Base-by-base conservation (phyloP, 2,888 invertebrate genomes). In the Leucophora obtusa region DNA sequence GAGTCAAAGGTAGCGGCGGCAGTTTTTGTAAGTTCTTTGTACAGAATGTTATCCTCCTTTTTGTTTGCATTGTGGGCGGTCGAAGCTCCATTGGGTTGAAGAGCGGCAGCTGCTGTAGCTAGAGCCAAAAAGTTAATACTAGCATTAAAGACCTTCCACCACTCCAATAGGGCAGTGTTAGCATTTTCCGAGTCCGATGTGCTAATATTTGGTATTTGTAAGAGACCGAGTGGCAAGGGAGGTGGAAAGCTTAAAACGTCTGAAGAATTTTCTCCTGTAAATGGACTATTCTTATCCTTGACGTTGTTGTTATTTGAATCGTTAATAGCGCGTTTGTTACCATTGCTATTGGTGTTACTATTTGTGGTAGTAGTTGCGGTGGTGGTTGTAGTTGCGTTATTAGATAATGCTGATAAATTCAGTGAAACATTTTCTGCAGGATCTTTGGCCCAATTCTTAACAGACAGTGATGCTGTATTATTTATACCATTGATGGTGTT, bases 111-210 rank as follows among this genome's bases (percentile, higher is more conserved):
- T n/a, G 87, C 86, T 18, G 87, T 87, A 17, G 87, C 85, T 43
- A 87, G 84, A 35, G 88, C 85, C 62, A 88, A 83, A 51, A 85
- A 87, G 58, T 85, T 87, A n/a, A 90, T 78, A 63, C 87, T 88
- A 17, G 88, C 93, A 15, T 93, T 93, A 84, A 93, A 93, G 85
- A 94, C 93, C 89, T 95, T 95, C 90, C 94, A 95, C 92, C 94
- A 95, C 85, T 94, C 93, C 84, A 95, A 92, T 93, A 94, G 93
- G 0, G 94, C 92, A 84, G 82, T 82, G 63, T 85, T 85, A 70
- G 82, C 83, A 15, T 79, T 79, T 60, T 86, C 86, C 0, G 82
- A 81, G 66, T 82, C 82, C 59, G 77, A 70, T 58, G 77, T 71
- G 59, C 84, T 83, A 8, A 82, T 79, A 58, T 71, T 85, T 21